Conservation (phyloP, 2,797 vertebrate genomes). For the Rhinella marina region DNA sequence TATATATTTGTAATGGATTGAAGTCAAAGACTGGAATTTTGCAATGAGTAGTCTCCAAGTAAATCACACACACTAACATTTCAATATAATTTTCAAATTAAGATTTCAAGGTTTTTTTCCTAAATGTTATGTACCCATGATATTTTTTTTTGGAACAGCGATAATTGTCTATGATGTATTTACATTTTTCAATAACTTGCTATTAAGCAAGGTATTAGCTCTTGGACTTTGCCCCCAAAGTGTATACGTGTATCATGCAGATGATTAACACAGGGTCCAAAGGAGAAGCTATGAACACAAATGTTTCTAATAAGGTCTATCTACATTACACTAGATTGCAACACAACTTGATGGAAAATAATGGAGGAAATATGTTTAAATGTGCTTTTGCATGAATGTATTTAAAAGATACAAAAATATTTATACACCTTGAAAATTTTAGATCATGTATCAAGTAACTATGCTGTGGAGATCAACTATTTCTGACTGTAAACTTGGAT, state of each 20-base stretch:
- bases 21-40: too few relatives aligned
- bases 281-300: background rate
- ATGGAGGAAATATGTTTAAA: background rate
- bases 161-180: background rate
- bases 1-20: too few relatives aligned
- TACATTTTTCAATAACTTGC: background rate
- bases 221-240: conserved; percentile 39
- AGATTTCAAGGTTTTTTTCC: too few relatives aligned
- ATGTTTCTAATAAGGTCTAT: background rate
- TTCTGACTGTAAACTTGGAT: too few relatives aligned
- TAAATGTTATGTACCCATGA: too few relatives aligned
- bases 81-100: too few relatives aligned
- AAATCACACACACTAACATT: too few relatives aligned
- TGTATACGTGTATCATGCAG: conserved; percentile 6
- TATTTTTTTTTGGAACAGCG: background rate
- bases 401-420: background rate
- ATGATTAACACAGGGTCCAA: conserved; percentile 27
- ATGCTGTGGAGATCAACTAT: background rate
- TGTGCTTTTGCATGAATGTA: background rate
- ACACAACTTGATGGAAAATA: background rate
- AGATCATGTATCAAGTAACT: background rate
- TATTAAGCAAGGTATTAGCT: conserved; percentile 10
- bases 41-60: too few relatives aligned
- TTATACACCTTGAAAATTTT: background rate
- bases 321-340: background rate